Percentiles rank a stretch among this genome's conserved stretches.
Conservation (phyloP, 2,797 vertebrate genomes). For the Arctocebus calabarensis region DNA sequence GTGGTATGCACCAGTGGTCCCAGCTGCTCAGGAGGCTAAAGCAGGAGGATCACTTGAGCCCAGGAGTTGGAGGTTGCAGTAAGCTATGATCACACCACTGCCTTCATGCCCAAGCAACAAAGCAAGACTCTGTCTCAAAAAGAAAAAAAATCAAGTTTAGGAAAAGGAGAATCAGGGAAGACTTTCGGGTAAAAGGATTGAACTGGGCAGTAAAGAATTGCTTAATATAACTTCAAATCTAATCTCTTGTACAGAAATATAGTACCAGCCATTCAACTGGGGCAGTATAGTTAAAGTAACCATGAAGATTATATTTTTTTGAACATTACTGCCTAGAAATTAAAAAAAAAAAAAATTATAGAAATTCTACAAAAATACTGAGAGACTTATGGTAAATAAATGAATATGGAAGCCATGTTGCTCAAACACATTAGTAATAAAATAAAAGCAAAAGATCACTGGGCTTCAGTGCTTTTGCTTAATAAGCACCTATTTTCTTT, state of each 20-base stretch:
- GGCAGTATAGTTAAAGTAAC: background rate
- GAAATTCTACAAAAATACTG: background rate
- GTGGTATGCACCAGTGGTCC: background rate
- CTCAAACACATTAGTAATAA: constrained; percentile 4
- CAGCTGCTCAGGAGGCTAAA: background rate
- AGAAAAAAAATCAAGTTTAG: background rate
- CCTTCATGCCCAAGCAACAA: background rate
- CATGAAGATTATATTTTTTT: background rate
- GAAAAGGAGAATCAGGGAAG: constrained; percentile 32
- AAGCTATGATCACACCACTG: background rate
- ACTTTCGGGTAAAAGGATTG: background rate
- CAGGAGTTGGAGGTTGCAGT: background rate
- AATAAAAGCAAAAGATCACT: constrained; percentile 3
- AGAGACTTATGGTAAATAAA: background rate
- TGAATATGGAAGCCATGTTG: background rate
- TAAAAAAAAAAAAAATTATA: constrained; percentile 19
- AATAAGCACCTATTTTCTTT: background rate
- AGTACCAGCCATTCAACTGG: background rate
- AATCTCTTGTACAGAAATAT: background rate
- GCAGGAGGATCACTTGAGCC: background rate
- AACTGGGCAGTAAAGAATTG: background rate
- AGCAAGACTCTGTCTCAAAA: background rate
- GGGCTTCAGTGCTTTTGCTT: background rate
- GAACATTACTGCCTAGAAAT: background rate
- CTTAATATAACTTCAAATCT: background rate